Evolutionary conservation across 2,888 invertebrate species (phyloP), one percentile per base, ranked within the genome.

Genomic region (Oscheius sp.): DNA sequence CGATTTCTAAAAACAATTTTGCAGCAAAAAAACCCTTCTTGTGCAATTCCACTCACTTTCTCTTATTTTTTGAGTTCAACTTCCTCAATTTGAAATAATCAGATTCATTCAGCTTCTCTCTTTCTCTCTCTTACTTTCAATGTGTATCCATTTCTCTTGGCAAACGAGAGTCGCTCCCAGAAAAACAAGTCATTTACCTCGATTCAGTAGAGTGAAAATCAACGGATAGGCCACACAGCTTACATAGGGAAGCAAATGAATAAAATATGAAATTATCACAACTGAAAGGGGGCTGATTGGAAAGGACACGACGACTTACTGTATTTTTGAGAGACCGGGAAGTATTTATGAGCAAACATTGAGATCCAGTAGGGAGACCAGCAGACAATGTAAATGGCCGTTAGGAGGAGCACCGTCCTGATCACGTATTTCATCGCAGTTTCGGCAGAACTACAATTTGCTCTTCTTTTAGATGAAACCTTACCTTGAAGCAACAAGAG

Each of bases 231-330:
- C 84, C 27, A 79, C 76, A 65, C 86, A 86, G 68, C 79, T 80
- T 57, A 86, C 76, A 66, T 86, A 86, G 27, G 86, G 86, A 37
- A 86, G 74, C 33, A 86, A 75, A 58, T 86, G 85, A 55, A 85
- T 81, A 53, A 82, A 79, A 66, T 85, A 85, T 61, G 78, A 80
- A 65, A 83, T 73, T 65, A 85, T 82, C 53, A 85, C 79, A 27
- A 83, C 85, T 85, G 79, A 69, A 84, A 64, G 17, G 20, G 8
- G 29, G 4, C 12, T 27, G 4, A 27, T 52, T 27, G 17, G 12
- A 20, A 27, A 29, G 23, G 15, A 17, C 23, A n/a, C 1, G 6
- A 12, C 6, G 45, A 42, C 77, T 71, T 20, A 81, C 81, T 71
- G 58, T 73, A 74, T 58, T 79, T 76, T 55, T 73, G 71, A 45